Evolutionary conservation across 2,888 invertebrate genomes (phyloP).

Genomic region (Cryptus viduatorius): DNA sequence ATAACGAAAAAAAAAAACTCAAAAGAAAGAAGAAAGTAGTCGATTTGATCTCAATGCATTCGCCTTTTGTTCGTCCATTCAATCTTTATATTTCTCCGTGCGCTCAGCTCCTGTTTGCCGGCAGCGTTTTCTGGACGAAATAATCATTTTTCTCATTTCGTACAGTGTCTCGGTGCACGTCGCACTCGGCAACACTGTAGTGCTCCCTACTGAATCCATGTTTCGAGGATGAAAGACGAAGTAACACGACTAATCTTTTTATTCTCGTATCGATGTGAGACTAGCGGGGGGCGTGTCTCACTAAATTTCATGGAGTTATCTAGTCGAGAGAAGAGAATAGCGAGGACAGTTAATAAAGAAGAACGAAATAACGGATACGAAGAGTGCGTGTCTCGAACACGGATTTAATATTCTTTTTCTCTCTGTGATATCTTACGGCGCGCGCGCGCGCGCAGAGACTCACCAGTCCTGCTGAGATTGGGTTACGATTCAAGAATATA

Average conservation of each 20-base stretch:
- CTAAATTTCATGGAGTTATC: constrained; percentile 4
- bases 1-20: background rate
- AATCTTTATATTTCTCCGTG: constrained; percentile 60
- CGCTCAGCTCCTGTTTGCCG: constrained; percentile 14
- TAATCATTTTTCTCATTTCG: constrained; percentile 15
- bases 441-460: constrained; percentile 14
- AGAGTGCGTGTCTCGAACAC: constrained; percentile 39
- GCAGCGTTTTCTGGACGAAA: constrained; percentile 58
- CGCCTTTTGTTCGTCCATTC: constrained; percentile 9
- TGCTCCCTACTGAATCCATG: constrained; percentile 4
- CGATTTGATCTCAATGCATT: background rate
- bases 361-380: constrained; percentile 6
- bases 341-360: constrained; percentile 12
- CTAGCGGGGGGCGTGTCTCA: background rate
- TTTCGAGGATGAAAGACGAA: background rate
- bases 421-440: constrained; percentile 23
- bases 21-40: background rate
- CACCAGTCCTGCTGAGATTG: constrained; percentile 47
- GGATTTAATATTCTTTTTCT: constrained; percentile 58
- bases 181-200: background rate
- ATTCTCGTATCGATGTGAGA: background rate
- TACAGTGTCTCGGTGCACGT: background rate
- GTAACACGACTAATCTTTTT: background rate
- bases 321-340: background rate
- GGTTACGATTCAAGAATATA: constrained; percentile 53